Evolutionary conservation across 2,113 vertebrate species (phyloP).

Genomic region (Camelus bactrianus): DNA sequence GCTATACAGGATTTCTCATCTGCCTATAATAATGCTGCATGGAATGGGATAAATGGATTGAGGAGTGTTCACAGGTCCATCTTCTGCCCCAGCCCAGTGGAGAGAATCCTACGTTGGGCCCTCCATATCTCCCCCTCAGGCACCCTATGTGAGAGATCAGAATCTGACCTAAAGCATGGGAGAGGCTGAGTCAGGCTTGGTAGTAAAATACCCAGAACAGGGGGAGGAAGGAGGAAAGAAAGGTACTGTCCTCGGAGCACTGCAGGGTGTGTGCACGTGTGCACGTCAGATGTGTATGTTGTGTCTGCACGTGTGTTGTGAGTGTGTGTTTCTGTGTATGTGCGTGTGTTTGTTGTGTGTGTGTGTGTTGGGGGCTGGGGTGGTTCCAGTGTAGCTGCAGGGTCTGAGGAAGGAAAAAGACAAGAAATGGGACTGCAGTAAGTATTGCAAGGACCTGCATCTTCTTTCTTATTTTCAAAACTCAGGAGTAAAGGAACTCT

Average conservation of each 20-base stretch:
- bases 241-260: background rate
- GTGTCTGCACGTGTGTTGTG: background rate
- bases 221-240: background rate
- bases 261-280: background rate
- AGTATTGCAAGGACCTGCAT: background rate
- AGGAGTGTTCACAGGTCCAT: too few species aligned
- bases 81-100: background rate
- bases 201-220: background rate
- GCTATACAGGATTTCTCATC: background rate
- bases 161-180: background rate
- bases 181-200: background rate
- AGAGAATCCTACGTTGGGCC: background rate
- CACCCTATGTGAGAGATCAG: background rate
- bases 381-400: background rate
- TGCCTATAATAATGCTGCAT: background rate
- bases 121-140: background rate
- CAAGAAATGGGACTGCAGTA: background rate
- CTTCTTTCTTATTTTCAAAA: slow-evolving; percentile 32
- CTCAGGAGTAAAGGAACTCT: background rate
- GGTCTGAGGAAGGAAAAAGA: background rate
- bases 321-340: background rate
- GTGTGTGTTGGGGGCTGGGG: background rate
- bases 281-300: background rate
- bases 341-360: too few species aligned
- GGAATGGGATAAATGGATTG: background rate